Conservation (phyloP, 2,113 vertebrate species). For the Nothobranchius furzeri region DNA sequence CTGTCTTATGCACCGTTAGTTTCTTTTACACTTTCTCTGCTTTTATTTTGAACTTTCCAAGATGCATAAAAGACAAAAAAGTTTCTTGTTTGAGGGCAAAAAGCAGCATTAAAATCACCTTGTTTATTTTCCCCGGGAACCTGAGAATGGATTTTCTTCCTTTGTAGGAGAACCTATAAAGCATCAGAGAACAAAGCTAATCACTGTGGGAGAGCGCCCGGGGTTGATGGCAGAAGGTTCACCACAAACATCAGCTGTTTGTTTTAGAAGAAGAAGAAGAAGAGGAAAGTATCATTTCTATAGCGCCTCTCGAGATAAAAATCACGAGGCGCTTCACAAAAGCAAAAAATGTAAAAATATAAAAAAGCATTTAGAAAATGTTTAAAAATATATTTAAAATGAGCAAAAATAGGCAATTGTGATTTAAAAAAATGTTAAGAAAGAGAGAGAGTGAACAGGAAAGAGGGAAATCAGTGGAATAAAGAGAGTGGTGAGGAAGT, state of each 20-base stretch:
- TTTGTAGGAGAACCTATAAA: slow-evolving; percentile 57
- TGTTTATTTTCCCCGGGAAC: slow-evolving; percentile 14
- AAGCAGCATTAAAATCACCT: slow-evolving; percentile 55
- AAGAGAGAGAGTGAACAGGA: too few relatives aligned
- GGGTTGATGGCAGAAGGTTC: slow-evolving; percentile 57
- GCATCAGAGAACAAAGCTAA: slow-evolving; percentile 64
- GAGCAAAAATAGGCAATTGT: too few relatives aligned
- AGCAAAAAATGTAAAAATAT: too few relatives aligned
- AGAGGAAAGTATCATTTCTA: too few relatives aligned
- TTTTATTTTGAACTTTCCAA: slow-evolving; percentile 56
- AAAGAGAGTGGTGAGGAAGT: too few relatives aligned
- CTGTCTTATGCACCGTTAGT: background rate
- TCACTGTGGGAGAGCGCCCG: slow-evolving; percentile 55
- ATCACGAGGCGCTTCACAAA: too few relatives aligned
- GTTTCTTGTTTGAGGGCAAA: slow-evolving; percentile 50
- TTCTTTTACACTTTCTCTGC: slow-evolving; percentile 17
- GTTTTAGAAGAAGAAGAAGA: slow-evolving; percentile 15
- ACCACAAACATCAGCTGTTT: slow-evolving; percentile 65
- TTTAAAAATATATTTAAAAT: too few relatives aligned
- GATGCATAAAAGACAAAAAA: slow-evolving; percentile 44
- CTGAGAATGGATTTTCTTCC: slow-evolving; percentile 21
- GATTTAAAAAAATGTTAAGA: too few relatives aligned
- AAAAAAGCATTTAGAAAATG: too few relatives aligned
- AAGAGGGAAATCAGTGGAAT: too few relatives aligned
- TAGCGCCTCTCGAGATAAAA: too few relatives aligned